Evolutionary conservation across 2,888 invertebrate species (phyloP).

Genomic region (Syrphus vitripennis): DNA sequence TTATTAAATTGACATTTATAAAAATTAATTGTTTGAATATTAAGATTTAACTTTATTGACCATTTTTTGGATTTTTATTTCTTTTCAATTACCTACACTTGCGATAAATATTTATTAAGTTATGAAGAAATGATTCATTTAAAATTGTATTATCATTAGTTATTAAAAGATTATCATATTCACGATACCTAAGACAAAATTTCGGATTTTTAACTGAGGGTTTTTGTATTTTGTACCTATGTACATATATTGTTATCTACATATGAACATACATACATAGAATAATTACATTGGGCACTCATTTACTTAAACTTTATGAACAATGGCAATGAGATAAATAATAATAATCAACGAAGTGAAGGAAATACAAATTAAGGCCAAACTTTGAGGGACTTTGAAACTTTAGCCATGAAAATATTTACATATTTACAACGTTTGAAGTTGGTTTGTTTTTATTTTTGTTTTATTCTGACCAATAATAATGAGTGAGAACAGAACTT

Average conservation of each 20-base stretch:
- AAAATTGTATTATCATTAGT: neutral
- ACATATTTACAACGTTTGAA: neutral
- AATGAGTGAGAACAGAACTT: no score
- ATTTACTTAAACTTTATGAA: constrained; percentile 6
- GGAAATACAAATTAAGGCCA: neutral
- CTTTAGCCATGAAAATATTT: neutral
- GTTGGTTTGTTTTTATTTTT: neutral
- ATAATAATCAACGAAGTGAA: neutral
- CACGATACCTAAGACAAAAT: neutral
- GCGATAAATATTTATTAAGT: no score
- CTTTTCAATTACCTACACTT: no score
- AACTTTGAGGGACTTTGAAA: neutral
- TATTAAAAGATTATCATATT: neutral
- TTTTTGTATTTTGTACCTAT: no score
- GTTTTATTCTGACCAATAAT: neutral
- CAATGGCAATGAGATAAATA: constrained; percentile 9
- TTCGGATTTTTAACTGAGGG: neutral
- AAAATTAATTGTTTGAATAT: no score
- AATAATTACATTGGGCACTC: neutral
- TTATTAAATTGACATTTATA: no score
- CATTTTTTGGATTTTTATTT: no score
- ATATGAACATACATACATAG: no score
- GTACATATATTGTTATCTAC: no score
- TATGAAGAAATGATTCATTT: neutral
- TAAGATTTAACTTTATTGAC: no score